Evolutionary conservation across 2,797 vertebrate genomes (phyloP).

Genomic region (Meda fulgida): DNA sequence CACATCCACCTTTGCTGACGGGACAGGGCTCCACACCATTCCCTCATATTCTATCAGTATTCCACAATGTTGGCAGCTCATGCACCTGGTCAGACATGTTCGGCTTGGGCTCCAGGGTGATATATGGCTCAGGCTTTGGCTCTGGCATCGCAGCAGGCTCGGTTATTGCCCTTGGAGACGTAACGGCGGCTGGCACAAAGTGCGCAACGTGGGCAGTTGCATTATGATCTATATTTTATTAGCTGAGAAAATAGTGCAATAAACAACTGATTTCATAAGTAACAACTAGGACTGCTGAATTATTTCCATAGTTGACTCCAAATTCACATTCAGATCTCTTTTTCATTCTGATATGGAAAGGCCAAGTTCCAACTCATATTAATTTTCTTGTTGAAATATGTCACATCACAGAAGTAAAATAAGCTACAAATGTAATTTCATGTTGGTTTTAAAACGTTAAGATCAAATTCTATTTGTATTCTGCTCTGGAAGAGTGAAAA

Average conservation of each 20-base stretch:
- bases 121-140: neutral
- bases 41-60: neutral
- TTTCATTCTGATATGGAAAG: neutral
- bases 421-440: neutral
- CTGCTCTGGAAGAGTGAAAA: neutral
- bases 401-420: neutral
- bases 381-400: neutral
- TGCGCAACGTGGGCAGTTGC: neutral
- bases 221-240: neutral
- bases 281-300: neutral
- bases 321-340: neutral
- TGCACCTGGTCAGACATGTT: neutral
- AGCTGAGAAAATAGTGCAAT: neutral
- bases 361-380: neutral
- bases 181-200: no score
- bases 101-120: neutral
- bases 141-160: no score
- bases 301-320: neutral
- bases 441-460: neutral
- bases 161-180: neutral
- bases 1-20: no score
- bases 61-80: no score
- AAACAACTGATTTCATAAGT: no score
- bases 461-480: neutral
- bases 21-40: neutral